Conservation (phyloP, 1,140 invertebrate genomes). For the Drosophila orosa region DNA sequence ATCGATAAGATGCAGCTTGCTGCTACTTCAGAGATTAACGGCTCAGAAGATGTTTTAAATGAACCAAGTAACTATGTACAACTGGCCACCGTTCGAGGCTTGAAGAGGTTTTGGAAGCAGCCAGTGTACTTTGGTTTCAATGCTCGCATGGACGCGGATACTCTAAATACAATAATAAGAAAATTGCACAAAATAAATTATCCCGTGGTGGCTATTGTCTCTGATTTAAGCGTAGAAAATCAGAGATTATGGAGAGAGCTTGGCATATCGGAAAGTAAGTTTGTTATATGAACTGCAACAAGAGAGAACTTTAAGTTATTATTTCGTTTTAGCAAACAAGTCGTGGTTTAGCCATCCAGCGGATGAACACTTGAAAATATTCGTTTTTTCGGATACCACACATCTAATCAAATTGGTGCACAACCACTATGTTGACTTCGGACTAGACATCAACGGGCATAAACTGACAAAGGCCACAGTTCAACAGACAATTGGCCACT, state of each 20-base stretch:
- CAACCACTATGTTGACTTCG: not conserved
- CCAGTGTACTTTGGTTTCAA: conserved; percentile 32
- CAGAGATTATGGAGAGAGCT: conserved; percentile 26
- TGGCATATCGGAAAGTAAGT: conserved; percentile 27
- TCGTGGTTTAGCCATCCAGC: conserved; percentile 1
- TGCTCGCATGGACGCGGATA: conserved; percentile 13
- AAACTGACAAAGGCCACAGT: conserved; percentile 11
- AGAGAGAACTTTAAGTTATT: not conserved
- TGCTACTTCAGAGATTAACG: conserved; percentile 14
- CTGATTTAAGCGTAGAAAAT: conserved; percentile 17
- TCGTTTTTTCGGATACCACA: conserved; percentile 1
- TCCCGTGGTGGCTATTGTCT: conserved; percentile 1
- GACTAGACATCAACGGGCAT: conserved; percentile 11
- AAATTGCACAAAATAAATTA: conserved; percentile 19
- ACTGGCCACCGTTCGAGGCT: conserved; percentile 28
- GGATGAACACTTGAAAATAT: not conserved
- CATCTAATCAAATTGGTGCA: not conserved
- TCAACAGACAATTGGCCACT: conserved; percentile 8
- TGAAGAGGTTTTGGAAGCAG: conserved; percentile 44
- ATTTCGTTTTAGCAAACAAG: not conserved
- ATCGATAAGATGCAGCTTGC: conserved; percentile 43
- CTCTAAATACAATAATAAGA: conserved; percentile 14
- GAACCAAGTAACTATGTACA: conserved; percentile 26
- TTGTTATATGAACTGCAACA: not conserved
- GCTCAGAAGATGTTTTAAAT: conserved; percentile 1